A percentile compares a stretch with the other conserved stretches of the same genome.
phyloP scores from a whole-genome alignment of 2,113 vertebrate genomes.

The Patagioenas fasciata region DNA sequence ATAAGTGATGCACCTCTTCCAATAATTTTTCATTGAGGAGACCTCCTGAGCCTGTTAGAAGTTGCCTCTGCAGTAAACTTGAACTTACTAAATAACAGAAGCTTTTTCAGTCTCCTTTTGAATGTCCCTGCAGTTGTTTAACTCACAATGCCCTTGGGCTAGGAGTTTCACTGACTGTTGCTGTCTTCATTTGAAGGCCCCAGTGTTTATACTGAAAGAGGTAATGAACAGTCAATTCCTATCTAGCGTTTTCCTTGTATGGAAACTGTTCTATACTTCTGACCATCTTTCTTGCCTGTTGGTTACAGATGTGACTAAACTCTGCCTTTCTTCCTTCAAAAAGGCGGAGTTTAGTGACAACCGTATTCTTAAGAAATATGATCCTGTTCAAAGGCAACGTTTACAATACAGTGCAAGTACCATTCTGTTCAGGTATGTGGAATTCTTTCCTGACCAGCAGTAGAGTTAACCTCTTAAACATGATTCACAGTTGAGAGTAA shows the following conservation, averaged over 20 bases:
- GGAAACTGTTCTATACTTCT: neutral
- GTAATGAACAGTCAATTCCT: neutral
- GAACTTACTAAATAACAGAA: neutral
- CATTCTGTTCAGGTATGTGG: neutral
- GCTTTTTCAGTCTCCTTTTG: neutral
- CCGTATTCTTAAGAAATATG: neutral
- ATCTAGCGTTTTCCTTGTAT: neutral
- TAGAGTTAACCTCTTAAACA: neutral
- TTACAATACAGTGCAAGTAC: neutral
- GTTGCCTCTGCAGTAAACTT: neutral
- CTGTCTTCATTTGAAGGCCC: neutral
- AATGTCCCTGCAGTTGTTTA: neutral
- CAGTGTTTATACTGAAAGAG: neutral
- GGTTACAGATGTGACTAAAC: neutral
- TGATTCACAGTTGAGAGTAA: neutral
- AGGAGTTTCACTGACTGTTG: neutral
- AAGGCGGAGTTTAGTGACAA: neutral
- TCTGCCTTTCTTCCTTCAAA: neutral
- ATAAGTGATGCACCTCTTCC: accelerated
- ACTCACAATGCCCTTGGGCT: accelerated
- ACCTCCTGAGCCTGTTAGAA: neutral
- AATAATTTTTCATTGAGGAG: neutral
- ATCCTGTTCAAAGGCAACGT: neutral
- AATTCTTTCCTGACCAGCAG: neutral
- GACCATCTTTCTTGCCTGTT: neutral